These are phyloP conservation scores for Silurus lanzhouensis DNA, from an alignment of 2,797 vertebrate genomes.

Conservation along the genomic window DNA sequence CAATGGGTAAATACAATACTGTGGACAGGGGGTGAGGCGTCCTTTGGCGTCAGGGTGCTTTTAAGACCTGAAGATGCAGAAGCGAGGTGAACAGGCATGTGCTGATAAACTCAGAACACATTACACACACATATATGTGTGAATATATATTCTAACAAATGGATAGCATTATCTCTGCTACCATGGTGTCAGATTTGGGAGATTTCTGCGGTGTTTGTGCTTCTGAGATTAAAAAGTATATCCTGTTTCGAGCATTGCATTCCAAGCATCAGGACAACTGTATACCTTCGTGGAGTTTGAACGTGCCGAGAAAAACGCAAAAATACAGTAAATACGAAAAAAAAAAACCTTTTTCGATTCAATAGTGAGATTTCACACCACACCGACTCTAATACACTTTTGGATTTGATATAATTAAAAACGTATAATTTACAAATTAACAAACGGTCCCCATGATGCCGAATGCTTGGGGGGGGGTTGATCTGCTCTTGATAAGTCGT, in stretches of 20 bases:
- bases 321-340: too few species aligned
- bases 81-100: constrained; percentile 45
- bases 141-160: too few species aligned
- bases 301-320: too few species aligned
- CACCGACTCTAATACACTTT: too few species aligned
- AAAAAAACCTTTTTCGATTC: too few species aligned
- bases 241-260: background rate
- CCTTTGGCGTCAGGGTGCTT: constrained; percentile 75
- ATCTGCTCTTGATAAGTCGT: background rate
- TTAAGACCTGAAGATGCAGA: constrained; percentile 56
- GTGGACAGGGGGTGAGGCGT: constrained; percentile 52
- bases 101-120: background rate
- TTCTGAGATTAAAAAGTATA: background rate
- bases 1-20: constrained; percentile 47
- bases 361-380: too few species aligned
- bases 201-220: constrained; percentile 21
- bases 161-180: too few species aligned
- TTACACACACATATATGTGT: too few species aligned
- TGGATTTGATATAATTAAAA: too few species aligned
- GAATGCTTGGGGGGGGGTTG: background rate
- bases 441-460: background rate
- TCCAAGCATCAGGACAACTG: background rate
- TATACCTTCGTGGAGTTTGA: background rate
- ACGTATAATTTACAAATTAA: background rate
- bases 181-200: background rate